Evolutionary conservation across 1,140 invertebrate species (phyloP).

Genomic region (Hydropsyche tenuis): DNA sequence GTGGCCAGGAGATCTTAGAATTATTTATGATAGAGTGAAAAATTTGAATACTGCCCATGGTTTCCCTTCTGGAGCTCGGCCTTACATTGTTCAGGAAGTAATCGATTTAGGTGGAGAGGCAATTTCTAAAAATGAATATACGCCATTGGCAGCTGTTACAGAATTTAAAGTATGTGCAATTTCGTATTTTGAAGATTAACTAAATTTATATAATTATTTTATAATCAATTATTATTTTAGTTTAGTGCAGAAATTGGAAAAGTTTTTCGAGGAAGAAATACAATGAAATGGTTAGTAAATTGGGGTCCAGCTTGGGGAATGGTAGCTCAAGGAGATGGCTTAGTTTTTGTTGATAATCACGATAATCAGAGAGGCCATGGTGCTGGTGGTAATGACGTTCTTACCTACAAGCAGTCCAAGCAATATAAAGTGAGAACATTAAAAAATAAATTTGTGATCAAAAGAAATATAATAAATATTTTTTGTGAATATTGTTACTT

Average conservation of each 20-base stretch:
- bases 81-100: slow-evolving; percentile 82
- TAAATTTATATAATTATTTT: not conserved
- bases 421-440: slow-evolving; percentile 64
- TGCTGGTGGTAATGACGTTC: slow-evolving; percentile 61
- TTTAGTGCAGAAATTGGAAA: slow-evolving; percentile 48
- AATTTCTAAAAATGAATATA: slow-evolving; percentile 71
- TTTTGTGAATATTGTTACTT: slow-evolving; percentile 7
- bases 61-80: slow-evolving; percentile 65
- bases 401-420: slow-evolving; percentile 66
- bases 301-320: slow-evolving; percentile 68
- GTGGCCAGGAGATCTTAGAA: slow-evolving; percentile 74
- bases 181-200: not conserved
- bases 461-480: not conserved
- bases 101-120: slow-evolving; percentile 79
- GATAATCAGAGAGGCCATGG: slow-evolving; percentile 67
- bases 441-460: too few species aligned
- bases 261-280: slow-evolving; percentile 56
- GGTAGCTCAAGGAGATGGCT: slow-evolving; percentile 60
- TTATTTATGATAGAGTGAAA: slow-evolving; percentile 67
- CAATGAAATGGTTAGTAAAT: slow-evolving; percentile 53
- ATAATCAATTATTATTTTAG: slow-evolving; percentile 51
- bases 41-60: slow-evolving; percentile 68
- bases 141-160: slow-evolving; percentile 71
- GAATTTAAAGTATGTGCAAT: slow-evolving; percentile 66
- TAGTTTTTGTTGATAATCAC: slow-evolving; percentile 71